phyloP scores from a whole-genome alignment of 37 sponge, comb jelly and placozoan species.

The Cladorhizidae sp. region DNA sequence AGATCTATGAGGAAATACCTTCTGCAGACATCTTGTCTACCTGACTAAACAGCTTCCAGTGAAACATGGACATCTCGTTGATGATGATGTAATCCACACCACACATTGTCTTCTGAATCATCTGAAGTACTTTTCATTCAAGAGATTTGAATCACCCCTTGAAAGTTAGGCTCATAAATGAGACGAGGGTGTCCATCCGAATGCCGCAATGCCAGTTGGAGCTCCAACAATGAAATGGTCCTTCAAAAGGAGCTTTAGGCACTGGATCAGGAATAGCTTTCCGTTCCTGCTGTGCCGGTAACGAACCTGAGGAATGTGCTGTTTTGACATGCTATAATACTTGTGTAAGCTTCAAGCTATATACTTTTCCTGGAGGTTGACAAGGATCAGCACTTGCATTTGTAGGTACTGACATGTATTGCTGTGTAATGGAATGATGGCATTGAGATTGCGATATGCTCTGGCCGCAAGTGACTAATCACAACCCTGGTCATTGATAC shows the following conservation, averaged over 20 bases:
- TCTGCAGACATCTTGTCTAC: slow-evolving; percentile 43
- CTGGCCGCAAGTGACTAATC: slow-evolving; percentile 21
- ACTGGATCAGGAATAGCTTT: slow-evolving; percentile 52
- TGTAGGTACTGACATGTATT: neutral
- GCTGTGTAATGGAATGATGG: neutral
- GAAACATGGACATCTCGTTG: slow-evolving; percentile 62
- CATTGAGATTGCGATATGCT: slow-evolving; percentile 42
- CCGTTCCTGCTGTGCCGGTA: slow-evolving; percentile 38
- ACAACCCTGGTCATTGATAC: neutral
- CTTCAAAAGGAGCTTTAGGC: slow-evolving; percentile 32
- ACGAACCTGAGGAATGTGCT: neutral
- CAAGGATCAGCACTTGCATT: slow-evolving; percentile 39
- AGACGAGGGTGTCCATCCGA: slow-evolving; percentile 48
- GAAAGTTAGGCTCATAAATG: slow-evolving; percentile 30
- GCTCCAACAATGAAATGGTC: slow-evolving; percentile 37
- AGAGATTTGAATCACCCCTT: slow-evolving; percentile 43
- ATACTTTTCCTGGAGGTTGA: slow-evolving; percentile 31
- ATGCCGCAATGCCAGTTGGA: slow-evolving; percentile 69
- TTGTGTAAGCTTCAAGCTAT: slow-evolving; percentile 43
- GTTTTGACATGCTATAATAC: slow-evolving; percentile 14
- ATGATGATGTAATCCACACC: slow-evolving; percentile 60
- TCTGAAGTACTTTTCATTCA: slow-evolving; percentile 26
- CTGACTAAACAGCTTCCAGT: slow-evolving; percentile 53
- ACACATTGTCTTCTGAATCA: slow-evolving; percentile 32
- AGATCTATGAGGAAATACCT: slow-evolving; percentile 42